A percentile compares a stretch with the other conserved stretches of the same genome.
phyloP scores from a whole-genome alignment of 2,797 vertebrate species.

The Xenops minutus region DNA sequence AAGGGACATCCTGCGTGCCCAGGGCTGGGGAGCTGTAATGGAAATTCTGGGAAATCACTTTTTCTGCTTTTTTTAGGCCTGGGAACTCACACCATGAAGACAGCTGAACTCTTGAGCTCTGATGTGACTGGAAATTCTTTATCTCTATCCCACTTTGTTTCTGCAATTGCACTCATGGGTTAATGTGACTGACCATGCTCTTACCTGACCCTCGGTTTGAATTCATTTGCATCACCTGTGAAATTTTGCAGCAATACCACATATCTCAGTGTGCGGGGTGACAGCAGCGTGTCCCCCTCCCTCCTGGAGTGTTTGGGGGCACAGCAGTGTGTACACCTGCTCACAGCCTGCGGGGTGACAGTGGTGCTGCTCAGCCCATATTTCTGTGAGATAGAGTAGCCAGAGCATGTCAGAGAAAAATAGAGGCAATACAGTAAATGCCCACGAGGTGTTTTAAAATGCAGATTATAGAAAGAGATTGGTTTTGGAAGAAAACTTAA shows the following conservation, averaged over 20 bases:
- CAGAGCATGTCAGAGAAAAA: background rate
- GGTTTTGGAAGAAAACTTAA: background rate
- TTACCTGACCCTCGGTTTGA: background rate
- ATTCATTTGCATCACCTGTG: background rate
- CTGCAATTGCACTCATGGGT: background rate
- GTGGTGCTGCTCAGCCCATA: background rate
- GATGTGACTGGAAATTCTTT: background rate
- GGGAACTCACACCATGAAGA: background rate
- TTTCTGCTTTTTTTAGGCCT: background rate
- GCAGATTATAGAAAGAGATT: background rate
- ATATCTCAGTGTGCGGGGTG: background rate
- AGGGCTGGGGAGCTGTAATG: background rate
- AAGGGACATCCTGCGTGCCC: constrained; percentile 32
- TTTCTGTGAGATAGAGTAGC: background rate
- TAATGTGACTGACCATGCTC: background rate
- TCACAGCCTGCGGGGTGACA: rapidly evolving
- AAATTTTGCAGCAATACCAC: background rate
- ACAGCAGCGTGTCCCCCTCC: background rate
- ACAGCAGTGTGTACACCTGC: background rate
- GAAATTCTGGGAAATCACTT: background rate
- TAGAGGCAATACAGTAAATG: background rate
- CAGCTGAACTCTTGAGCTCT: background rate
- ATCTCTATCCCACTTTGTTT: background rate
- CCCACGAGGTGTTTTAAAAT: background rate
- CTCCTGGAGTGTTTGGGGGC: rapidly evolving